Conservation (phyloP, 2,888 invertebrate species). For the Halictus ligatus region DNA sequence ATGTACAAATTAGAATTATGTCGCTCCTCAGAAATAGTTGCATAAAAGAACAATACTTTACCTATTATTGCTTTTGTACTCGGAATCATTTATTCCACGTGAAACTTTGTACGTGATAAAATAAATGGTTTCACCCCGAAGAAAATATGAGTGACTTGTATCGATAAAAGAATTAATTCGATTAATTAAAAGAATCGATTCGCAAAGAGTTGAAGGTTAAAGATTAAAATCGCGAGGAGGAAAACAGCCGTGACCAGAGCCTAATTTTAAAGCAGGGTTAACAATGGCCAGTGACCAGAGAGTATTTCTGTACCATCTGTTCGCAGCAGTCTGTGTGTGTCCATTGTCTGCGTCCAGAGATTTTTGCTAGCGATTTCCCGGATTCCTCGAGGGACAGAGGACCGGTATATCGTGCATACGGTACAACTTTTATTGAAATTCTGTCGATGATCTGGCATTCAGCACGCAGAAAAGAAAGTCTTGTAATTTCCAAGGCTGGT, state of each 20-base stretch:
- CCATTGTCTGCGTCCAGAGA: slow-evolving; percentile 6
- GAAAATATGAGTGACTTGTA: too few species aligned
- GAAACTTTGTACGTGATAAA: too few species aligned
- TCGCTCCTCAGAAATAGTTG: too few species aligned
- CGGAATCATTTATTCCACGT: too few species aligned
- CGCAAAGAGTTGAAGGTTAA: neutral
- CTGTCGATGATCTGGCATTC: neutral
- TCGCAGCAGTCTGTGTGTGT: slow-evolving; percentile 1
- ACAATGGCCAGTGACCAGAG: neutral
- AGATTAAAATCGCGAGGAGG: neutral
- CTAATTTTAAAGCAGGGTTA: slow-evolving; percentile 6
- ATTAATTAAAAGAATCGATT: neutral
- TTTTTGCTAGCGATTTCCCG: neutral
- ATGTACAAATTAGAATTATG: too few species aligned
- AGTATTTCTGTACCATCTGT: slow-evolving; percentile 6
- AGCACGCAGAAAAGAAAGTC: neutral
- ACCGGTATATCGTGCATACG: neutral
- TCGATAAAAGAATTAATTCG: too few species aligned
- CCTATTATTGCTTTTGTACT: too few species aligned
- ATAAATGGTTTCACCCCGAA: too few species aligned
- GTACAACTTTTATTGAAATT: neutral
- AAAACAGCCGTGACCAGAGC: neutral
- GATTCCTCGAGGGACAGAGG: neutral
- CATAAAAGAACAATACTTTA: too few species aligned
- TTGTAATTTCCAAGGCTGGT: neutral